Conservation (phyloP, 2,888 invertebrate species). For the Epicampocera succincta region DNA sequence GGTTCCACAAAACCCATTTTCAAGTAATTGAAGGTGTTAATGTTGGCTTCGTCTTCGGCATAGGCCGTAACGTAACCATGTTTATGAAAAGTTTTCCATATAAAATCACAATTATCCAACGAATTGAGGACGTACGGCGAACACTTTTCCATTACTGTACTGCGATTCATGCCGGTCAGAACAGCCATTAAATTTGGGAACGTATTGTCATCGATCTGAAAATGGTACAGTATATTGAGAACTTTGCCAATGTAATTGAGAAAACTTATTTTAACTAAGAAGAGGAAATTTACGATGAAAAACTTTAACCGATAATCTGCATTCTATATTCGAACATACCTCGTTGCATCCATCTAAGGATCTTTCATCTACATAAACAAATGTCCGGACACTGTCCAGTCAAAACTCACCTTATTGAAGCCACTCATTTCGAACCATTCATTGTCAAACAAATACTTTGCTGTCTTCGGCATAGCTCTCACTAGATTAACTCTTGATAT, state of each 20-base stretch:
- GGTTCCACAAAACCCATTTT: conserved; percentile 87
- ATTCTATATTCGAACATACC: no score
- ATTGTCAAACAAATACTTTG: conserved; percentile 85
- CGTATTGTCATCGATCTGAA: conserved; percentile 92
- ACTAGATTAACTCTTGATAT: conserved; percentile 90
- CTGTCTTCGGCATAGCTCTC: conserved; percentile 89
- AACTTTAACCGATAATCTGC: no score
- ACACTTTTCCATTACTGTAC: conserved; percentile 82
- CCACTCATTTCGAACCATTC: conserved; percentile 89
- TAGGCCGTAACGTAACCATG: conserved; percentile 90
- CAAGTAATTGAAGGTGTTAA: conserved; percentile 88
- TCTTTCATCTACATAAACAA: no score
- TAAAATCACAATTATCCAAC: conserved; percentile 87
- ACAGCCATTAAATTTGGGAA: conserved; percentile 94
- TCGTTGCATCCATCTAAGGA: no score
- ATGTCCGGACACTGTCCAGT: no score
- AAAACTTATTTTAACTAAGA: no score
- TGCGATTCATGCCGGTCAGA: conserved; percentile 86
- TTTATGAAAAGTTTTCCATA: conserved; percentile 89
- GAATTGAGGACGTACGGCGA: conserved; percentile 83
- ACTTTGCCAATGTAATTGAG: no score
- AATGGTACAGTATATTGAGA: not conserved
- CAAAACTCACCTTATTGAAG: conserved; percentile 84
- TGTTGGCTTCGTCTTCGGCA: conserved; percentile 88
- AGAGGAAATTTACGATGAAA: no score